Percentiles rank a stretch among this genome's conserved stretches.
Conservation (phyloP, 2,888 invertebrate genomes). For the Drosophila ustulata region DNA sequence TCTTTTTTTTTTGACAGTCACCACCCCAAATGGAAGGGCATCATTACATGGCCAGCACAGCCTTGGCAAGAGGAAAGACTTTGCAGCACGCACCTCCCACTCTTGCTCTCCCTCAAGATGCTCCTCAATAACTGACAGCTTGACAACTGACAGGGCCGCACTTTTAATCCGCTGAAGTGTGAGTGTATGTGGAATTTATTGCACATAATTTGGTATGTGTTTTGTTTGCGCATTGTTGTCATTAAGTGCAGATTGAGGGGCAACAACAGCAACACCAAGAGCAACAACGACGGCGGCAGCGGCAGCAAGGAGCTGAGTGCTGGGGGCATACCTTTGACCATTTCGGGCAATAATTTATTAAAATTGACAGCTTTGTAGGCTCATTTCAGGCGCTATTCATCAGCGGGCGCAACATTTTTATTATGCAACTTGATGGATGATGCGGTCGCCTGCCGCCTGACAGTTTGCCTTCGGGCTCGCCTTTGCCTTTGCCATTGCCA, state of each 20-base stretch:
- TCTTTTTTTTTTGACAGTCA: slow-evolving; percentile 57
- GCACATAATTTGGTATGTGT: slow-evolving; percentile 76
- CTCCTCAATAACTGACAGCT: slow-evolving; percentile 59
- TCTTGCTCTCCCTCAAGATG: neutral
- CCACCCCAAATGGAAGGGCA: slow-evolving; percentile 63
- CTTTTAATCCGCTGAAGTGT: slow-evolving; percentile 45
- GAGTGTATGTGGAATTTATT: slow-evolving; percentile 63
- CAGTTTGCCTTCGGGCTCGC: slow-evolving; percentile 41
- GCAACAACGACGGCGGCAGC: slow-evolving; percentile 13
- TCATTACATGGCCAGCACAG: slow-evolving; percentile 33
- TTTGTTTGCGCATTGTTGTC: slow-evolving; percentile 79
- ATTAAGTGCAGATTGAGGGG: slow-evolving; percentile 62
- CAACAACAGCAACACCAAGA: slow-evolving; percentile 29
- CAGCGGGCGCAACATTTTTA: slow-evolving; percentile 81
- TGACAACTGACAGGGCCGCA: slow-evolving; percentile 56
- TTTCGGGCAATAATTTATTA: slow-evolving; percentile 82
- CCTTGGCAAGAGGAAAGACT: slow-evolving; percentile 29
- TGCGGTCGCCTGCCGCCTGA: slow-evolving; percentile 76
- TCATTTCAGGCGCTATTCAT: slow-evolving; percentile 84
- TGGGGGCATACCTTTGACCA: slow-evolving; percentile 39
- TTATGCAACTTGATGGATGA: slow-evolving; percentile 84
- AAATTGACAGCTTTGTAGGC: slow-evolving; percentile 84
- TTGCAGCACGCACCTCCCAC: slow-evolving; percentile 15
- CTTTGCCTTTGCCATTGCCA: neutral
- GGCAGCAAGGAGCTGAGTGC: slow-evolving; percentile 18